These are phyloP conservation scores for Rhamnusium bicolor DNA, from an alignment of 2,888 invertebrate species.

Conservation along the genomic window DNA sequence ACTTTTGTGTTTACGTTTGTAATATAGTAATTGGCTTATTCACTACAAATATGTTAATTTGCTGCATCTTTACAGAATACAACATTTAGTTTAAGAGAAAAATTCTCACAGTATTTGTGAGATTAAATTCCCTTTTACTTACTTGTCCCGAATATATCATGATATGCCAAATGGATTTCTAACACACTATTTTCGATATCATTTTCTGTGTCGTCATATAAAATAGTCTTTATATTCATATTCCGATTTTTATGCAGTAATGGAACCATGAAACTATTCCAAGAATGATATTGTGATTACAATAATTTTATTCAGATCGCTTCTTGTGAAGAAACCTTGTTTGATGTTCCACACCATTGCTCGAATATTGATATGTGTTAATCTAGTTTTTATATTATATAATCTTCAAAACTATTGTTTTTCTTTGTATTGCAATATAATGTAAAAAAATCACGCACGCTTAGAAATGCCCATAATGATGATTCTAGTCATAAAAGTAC, in stretches of 20 bases:
- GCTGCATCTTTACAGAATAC: not conserved
- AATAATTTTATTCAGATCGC: not conserved
- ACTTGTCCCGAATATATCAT: no score
- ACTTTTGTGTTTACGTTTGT: not conserved
- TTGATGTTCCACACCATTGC: not conserved
- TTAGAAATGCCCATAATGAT: not conserved
- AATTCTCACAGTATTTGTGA: no score
- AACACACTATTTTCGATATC: no score
- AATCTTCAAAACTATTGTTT: not conserved
- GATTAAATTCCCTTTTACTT: no score
- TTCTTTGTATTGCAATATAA: not conserved
- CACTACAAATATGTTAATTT: not conserved
- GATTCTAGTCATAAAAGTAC: conserved; percentile 22
- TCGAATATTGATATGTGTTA: not conserved
- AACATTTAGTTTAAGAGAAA: not conserved
- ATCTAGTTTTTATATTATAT: not conserved
- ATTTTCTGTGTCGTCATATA: no score
- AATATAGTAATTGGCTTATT: not conserved
- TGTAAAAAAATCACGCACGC: not conserved
- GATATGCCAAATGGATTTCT: no score
- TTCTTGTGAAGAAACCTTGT: not conserved
- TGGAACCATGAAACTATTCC: not conserved
- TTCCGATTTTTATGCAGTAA: not conserved
- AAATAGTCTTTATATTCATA: no score
- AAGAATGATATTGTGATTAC: not conserved